phyloP scores from a whole-genome alignment of 2,797 vertebrate genomes.

The Leucoraja ocellata region DNA sequence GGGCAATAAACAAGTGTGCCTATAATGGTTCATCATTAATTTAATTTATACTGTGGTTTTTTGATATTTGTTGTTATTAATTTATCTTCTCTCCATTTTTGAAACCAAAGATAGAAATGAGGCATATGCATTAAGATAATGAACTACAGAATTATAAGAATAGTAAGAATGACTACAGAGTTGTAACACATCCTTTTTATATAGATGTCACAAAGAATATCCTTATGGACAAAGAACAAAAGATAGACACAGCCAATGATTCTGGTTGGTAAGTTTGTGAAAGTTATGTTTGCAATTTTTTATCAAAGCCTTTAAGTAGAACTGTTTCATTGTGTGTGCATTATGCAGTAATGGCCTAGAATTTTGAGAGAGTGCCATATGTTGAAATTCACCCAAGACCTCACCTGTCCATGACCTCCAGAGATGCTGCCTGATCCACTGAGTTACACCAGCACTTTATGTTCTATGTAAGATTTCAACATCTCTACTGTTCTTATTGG shows the following conservation, averaged over 20 bases:
- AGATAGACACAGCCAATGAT: constrained; percentile 51
- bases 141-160: not conserved
- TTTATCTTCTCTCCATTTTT: not conserved
- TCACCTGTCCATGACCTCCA: too few species aligned
- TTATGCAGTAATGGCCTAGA: too few species aligned
- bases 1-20: too few species aligned
- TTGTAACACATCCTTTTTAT: not conserved
- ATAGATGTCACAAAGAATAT: constrained; percentile 52
- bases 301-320: not conserved
- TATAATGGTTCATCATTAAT: not conserved
- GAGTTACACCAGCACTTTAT: too few species aligned
- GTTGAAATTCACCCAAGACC: too few species aligned
- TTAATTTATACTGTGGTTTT: not conserved
- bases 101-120: not conserved
- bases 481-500: too few species aligned
- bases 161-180: too few species aligned
- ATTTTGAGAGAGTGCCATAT: not conserved
- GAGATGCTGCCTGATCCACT: too few species aligned
- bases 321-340: not conserved
- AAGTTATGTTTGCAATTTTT: not conserved
- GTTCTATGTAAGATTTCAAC: too few species aligned
- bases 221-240: constrained; percentile 51
- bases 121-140: not conserved
- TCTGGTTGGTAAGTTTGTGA: constrained; percentile 54
- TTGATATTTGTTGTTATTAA: not conserved